Evolutionary conservation across 2,797 vertebrate species (phyloP).

Genomic region (Sebastes variabilis): DNA sequence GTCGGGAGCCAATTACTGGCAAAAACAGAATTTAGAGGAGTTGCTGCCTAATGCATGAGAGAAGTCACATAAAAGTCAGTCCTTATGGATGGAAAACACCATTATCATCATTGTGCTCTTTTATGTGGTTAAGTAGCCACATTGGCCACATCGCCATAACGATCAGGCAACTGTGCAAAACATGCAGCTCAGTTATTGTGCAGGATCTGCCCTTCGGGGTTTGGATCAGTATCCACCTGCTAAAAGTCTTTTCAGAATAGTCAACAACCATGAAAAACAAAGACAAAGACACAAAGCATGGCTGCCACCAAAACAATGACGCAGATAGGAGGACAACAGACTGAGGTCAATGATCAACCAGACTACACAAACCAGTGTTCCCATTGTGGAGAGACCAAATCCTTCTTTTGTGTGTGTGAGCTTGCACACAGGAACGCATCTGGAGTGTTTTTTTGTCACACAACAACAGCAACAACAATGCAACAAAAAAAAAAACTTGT

Average conservation of each 20-base stretch:
- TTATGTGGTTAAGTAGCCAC: constrained; percentile 32
- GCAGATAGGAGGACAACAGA: constrained; percentile 43
- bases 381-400: background rate
- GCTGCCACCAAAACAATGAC: constrained; percentile 43
- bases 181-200: constrained; percentile 20
- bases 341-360: constrained; percentile 67
- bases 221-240: constrained; percentile 31
- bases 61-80: constrained; percentile 2
- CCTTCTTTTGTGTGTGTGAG: background rate
- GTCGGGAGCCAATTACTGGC: constrained; percentile 51
- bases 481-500: constrained; percentile 14
- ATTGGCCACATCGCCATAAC: constrained; percentile 18
- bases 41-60: background rate
- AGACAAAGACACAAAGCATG: constrained; percentile 29
- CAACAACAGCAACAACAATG: background rate
- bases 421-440: background rate
- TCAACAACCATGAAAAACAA: constrained; percentile 52
- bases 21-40: constrained; percentile 13
- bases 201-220: constrained; percentile 7
- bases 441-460: background rate
- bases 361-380: constrained; percentile 8
- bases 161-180: constrained; percentile 34
- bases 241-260: constrained; percentile 41
- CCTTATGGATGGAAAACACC: background rate
- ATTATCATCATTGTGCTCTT: constrained; percentile 14